Evolutionary conservation across 2,797 vertebrate genomes (phyloP), one percentile per base, ranked within the genome.

Genomic region (Pachyuromys duprasi): DNA sequence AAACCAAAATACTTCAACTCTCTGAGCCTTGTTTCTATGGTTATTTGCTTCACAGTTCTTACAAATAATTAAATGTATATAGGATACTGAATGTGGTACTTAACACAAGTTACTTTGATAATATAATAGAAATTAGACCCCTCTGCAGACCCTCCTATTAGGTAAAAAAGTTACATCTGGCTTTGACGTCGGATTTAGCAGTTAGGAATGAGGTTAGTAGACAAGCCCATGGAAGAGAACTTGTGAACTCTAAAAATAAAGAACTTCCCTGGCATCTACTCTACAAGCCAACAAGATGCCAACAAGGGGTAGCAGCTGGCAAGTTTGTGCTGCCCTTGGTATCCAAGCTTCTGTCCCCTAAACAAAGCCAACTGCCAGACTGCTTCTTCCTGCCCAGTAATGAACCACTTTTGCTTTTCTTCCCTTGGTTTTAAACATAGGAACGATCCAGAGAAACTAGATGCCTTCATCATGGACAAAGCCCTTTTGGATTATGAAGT

Each of bases 381-480:
- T 91, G 11, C 11, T 62, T 24, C 60, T 96, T 88, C 57, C 67
- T 91, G 57, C 79, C 90, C 65, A 88, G 87, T 97, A 86, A 97
- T 92, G 83, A 97, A 76, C 97, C 82, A 90, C 95, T 89, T 96
- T 86, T 8, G 12, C 55, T 60, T 96, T 98, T 98, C 82, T 97
- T 94, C 87, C 92, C 97, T 11, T 95, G 86, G 15, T 97, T 81
- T 97, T 98, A 76, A 97, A 97, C 93, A 83, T 94, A 99, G 99
- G 98, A 99, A 99, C 49, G 99, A 99, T 98, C 99, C 99, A 96
- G 99, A 99, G 98, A 99, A 99, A 98, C 98, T 99, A 6, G 99
- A 99, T 90, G 99, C 99, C 63, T 99, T 99, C 98, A 99, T 99
- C 98, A 99, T 99, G 99, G 99, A 99, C 98, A 99, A 99, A 99